These are phyloP conservation scores for Lynx canadensis DNA, from an alignment of 2,113 vertebrate genomes.

Conservation along the genomic window DNA sequence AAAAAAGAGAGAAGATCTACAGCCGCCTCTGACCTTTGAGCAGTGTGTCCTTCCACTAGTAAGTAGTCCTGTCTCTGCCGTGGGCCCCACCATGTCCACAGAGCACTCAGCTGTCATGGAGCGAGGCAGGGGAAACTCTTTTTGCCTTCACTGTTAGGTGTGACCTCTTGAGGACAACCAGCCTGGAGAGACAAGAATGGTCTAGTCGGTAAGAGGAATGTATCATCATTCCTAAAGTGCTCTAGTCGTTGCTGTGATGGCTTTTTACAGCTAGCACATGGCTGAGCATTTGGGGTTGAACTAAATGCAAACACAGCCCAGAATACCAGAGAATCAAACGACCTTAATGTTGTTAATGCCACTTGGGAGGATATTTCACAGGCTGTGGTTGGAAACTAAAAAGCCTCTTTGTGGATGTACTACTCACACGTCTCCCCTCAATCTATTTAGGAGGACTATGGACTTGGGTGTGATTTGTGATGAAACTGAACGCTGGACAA, in stretches of 20 bases:
- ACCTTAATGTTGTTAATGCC: neutral
- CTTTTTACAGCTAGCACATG: neutral
- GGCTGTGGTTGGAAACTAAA: slow-evolving; percentile 16
- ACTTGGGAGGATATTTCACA: neutral
- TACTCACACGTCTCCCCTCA: neutral
- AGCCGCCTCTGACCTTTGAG: neutral
- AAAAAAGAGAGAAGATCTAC: neutral
- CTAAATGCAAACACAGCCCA: neutral
- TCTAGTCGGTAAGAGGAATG: neutral
- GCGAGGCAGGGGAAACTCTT: rapidly evolving
- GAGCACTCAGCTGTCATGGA: neutral
- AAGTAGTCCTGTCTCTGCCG: neutral
- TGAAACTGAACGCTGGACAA: neutral
- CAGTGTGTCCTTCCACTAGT: too few relatives aligned
- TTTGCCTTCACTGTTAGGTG: neutral
- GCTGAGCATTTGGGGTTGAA: neutral
- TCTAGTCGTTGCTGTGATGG: neutral
- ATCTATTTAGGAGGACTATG: neutral
- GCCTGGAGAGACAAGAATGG: neutral
- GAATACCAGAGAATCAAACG: neutral
- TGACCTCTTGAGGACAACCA: neutral
- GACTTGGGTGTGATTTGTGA: slow-evolving; percentile 31
- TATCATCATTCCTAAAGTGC: neutral
- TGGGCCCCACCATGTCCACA: neutral
- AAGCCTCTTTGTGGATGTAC: neutral